Evolutionary conservation across 1,140 invertebrate species (phyloP).

Genomic region (Zelostemma sp.): DNA sequence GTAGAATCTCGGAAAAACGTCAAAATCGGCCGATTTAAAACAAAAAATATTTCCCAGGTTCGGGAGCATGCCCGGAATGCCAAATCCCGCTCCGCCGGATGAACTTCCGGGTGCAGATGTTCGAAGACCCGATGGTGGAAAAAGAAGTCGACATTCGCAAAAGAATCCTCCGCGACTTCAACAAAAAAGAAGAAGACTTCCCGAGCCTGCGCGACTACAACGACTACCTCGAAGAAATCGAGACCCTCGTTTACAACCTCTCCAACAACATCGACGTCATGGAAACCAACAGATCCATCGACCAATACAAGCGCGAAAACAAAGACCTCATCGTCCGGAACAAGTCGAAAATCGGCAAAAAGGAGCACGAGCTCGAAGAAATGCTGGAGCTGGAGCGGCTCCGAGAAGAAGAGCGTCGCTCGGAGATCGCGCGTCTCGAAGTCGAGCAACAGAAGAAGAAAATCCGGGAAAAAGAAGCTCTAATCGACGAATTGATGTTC

Average conservation of each 20-base stretch:
- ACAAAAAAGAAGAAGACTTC: conserved; percentile 94
- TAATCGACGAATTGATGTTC: conserved; percentile 96
- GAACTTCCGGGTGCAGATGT: conserved; percentile 95
- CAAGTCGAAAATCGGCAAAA: conserved; percentile 79
- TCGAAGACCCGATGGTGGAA: conserved; percentile 96
- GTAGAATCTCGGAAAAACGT: too few relatives aligned
- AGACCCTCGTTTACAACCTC: conserved; percentile 92
- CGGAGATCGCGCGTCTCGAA: conserved; percentile 76
- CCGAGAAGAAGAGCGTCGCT: conserved; percentile 75
- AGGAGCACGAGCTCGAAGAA: conserved; percentile 87
- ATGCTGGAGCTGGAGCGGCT: conserved; percentile 88
- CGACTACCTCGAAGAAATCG: conserved; percentile 94
- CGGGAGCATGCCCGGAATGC: conserved; percentile 94
- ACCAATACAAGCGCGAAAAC: conserved; percentile 95
- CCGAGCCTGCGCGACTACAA: conserved; percentile 85
- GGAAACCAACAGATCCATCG: conserved; percentile 91
- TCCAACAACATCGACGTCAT: conserved; percentile 92
- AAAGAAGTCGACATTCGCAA: conserved; percentile 97
- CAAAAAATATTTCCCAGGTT: conserved; percentile 74
- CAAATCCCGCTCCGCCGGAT: conserved; percentile 85
- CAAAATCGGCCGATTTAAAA: too few relatives aligned
- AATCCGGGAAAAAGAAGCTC: conserved; percentile 86
- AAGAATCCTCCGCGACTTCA: conserved; percentile 89
- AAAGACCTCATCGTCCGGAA: conserved; percentile 92
- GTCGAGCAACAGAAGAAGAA: conserved; percentile 86